Evolutionary conservation across 2,113 vertebrate species (phyloP).

Genomic region (Sakesphorus luctuosus): DNA sequence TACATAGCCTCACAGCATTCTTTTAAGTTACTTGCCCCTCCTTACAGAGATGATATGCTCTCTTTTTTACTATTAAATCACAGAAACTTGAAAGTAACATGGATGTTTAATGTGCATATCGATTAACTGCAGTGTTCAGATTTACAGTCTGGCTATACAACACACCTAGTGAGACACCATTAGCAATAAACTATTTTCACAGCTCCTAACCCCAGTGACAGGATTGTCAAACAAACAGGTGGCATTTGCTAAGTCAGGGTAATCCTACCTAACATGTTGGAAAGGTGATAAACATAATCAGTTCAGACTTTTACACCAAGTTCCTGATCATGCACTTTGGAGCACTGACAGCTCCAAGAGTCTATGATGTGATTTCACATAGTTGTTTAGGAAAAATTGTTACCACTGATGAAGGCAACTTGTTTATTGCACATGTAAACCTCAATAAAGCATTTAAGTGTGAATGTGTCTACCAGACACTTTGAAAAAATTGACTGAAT

Average conservation of each 20-base stretch:
- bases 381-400: background rate
- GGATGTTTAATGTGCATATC: background rate
- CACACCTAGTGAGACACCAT: background rate
- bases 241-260: background rate
- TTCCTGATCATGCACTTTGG: background rate
- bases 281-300: background rate
- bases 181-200: background rate
- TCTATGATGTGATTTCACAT: background rate
- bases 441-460: background rate
- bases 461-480: background rate
- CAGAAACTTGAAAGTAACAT: background rate
- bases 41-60: background rate
- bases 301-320: background rate
- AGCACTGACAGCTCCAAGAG: background rate
- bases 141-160: background rate
- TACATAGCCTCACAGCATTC: background rate
- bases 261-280: background rate
- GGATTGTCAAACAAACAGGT: background rate
- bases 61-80: background rate
- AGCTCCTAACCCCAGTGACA: background rate
- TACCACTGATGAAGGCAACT: background rate
- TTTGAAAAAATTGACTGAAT: background rate
- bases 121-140: background rate
- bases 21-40: background rate
- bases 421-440: background rate